Evolutionary conservation across 2,888 invertebrate species (phyloP), one percentile per base, ranked within the genome.

Genomic region (Chesias legatella): DNA sequence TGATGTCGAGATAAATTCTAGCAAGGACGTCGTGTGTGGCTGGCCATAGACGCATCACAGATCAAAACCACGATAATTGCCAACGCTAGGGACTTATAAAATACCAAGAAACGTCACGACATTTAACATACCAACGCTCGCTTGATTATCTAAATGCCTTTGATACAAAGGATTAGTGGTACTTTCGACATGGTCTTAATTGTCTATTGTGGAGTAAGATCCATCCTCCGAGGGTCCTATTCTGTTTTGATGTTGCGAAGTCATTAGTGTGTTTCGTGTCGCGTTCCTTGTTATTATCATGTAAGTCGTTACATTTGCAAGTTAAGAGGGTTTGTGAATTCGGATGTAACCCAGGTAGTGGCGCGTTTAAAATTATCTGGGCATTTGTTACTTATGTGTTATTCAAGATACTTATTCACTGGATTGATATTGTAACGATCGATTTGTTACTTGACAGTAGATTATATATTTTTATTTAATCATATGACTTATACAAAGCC

Each of bases 1-100:
- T 67, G 68, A 74, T 72, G 60, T 53, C 57, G 49, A 69, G 71
- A 75, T 81, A 79, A 81, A 84, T 83, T 78, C 41, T 42, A 58
- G 58, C 63, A 71, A 77, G 79, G 73, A 73, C 73, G 63, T 73
- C 86, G 86, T 86, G 86, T 86, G 86, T 84, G 86, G 84, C 35
- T 72, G 62, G 56, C 54, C 60, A 69, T 67, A 75, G 73, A 77
- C 66, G 75, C 75, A 66, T 70, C 70, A 65, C 72, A 74, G 86
- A 84, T 83, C 70, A 60, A 67, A 76, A 74, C 69, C 68, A 73
- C 65, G 85, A 85, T 85, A 82, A 85, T 81, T 69, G 55, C 67
- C 64, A 61, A 71, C 77, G 71, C 58, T 68, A 69, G 64, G 63
- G 23, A 70, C 63, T 72, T 76, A 80, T 77, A 77, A 84, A 79